Evolutionary conservation across 2,113 vertebrate species (phyloP).

Genomic region (Emydura subglobosa): DNA sequence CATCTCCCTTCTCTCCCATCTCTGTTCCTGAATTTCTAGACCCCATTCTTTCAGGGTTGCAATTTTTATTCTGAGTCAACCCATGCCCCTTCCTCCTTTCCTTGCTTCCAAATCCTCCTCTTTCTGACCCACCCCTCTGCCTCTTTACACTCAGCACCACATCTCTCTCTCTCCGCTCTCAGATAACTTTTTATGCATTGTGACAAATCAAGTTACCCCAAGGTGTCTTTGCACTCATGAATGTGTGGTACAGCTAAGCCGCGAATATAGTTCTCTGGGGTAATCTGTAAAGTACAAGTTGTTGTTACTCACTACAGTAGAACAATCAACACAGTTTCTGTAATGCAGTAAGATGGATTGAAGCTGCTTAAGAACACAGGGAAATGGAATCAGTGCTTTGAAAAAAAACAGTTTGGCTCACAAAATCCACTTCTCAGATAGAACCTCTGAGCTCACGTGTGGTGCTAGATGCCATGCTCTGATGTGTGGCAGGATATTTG

Average conservation of each 20-base stretch:
- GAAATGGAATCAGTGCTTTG: slow-evolving; percentile 42
- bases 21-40: background rate
- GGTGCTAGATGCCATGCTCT: background rate
- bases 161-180: background rate
- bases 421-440: background rate
- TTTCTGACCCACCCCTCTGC: background rate
- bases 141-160: background rate
- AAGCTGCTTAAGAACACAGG: slow-evolving; percentile 39
- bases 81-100: background rate
- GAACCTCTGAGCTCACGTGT: background rate
- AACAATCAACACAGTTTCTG: slow-evolving; percentile 32
- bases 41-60: background rate
- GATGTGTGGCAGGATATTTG: background rate
- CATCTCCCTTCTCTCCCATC: background rate
- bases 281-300: background rate
- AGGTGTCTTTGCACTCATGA: background rate
- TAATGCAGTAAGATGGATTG: slow-evolving; percentile 44
- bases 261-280: background rate
- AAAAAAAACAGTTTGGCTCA: slow-evolving; percentile 18
- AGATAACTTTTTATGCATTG: fast-evolving
- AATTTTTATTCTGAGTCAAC: background rate
- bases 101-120: background rate
- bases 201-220: fast-evolving
- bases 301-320: slow-evolving; percentile 21
- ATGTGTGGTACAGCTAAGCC: slow-evolving; percentile 11